A percentile compares a stretch with the other conserved stretches of the same genome.
Evolutionary conservation across 2,888 invertebrate genomes (phyloP).

Genomic region (Metalampra italica): DNA sequence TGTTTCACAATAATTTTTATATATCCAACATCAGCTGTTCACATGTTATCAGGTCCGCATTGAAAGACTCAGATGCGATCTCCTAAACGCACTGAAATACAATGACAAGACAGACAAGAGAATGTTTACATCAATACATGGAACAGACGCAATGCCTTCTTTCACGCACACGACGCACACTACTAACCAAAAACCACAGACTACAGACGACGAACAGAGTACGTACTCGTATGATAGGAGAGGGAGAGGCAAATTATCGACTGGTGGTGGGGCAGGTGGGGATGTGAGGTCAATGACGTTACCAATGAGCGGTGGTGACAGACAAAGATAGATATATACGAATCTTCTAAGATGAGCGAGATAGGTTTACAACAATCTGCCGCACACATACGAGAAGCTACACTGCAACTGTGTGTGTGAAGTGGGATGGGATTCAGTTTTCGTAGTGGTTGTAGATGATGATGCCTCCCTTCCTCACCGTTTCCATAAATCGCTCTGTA

Average conservation of each 20-base stretch:
- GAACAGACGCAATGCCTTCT: constrained; percentile 47
- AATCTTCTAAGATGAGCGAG: constrained; percentile 21
- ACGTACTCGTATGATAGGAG: constrained; percentile 15
- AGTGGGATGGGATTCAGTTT: no score
- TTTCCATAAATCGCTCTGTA: no score
- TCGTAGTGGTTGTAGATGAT: neutral
- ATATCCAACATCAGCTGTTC: constrained; percentile 54
- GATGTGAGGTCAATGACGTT: constrained; percentile 67
- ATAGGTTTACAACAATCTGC: constrained; percentile 46
- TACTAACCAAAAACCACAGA: no score
- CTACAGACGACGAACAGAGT: constrained; percentile 15
- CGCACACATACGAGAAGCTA: constrained; percentile 11
- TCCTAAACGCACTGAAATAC: constrained; percentile 65
- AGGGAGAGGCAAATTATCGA: constrained; percentile 48
- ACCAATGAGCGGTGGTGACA: constrained; percentile 25
- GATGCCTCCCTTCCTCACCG: no score
- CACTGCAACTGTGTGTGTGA: neutral
- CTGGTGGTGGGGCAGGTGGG: constrained; percentile 36
- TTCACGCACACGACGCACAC: constrained; percentile 55
- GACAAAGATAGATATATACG: constrained; percentile 28
- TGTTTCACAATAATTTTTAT: constrained; percentile 1
- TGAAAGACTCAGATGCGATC: constrained; percentile 47
- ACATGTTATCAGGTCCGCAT: constrained; percentile 48
- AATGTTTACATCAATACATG: constrained; percentile 72
- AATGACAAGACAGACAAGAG: constrained; percentile 64